A percentile compares a stretch with the other conserved stretches of the same genome.
Evolutionary conservation across 2,113 vertebrate genomes (phyloP).

Genomic region (Alexandromys fortis): DNA sequence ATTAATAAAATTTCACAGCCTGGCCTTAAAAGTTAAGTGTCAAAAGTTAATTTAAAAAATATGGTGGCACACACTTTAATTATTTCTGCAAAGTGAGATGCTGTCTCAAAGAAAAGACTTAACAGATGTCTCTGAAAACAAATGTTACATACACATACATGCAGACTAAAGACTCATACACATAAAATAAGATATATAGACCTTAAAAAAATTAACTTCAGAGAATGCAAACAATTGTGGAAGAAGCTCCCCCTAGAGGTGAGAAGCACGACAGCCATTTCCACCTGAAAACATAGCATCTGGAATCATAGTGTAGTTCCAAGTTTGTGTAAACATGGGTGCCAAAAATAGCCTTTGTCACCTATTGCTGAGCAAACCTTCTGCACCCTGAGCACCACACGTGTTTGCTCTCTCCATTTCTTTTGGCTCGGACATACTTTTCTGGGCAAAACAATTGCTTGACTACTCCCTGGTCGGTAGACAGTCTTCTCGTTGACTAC

Average conservation of each 20-base stretch:
- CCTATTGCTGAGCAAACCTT: neutral
- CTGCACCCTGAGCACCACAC: neutral
- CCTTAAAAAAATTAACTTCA: neutral
- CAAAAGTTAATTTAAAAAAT: neutral
- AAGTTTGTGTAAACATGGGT: neutral
- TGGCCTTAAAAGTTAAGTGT: neutral
- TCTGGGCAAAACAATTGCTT: neutral
- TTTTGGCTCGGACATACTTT: neutral
- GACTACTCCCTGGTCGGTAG: neutral
- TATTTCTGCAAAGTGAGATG: neutral
- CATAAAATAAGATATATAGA: neutral
- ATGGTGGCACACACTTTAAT: neutral
- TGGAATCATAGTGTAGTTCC: neutral
- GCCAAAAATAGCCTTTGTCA: neutral
- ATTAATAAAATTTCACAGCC: neutral
- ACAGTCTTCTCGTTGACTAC: neutral
- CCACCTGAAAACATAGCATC: neutral
- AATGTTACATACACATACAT: neutral
- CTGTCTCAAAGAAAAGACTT: neutral
- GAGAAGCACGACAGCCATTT: neutral
- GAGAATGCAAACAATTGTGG: conserved; percentile 6
- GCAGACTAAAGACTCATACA: neutral
- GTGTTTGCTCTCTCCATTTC: neutral
- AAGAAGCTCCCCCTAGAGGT: conserved; percentile 43
- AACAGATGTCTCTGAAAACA: neutral